Evolutionary conservation across 2,797 vertebrate genomes (phyloP).

Genomic region (Syncerus caffer): DNA sequence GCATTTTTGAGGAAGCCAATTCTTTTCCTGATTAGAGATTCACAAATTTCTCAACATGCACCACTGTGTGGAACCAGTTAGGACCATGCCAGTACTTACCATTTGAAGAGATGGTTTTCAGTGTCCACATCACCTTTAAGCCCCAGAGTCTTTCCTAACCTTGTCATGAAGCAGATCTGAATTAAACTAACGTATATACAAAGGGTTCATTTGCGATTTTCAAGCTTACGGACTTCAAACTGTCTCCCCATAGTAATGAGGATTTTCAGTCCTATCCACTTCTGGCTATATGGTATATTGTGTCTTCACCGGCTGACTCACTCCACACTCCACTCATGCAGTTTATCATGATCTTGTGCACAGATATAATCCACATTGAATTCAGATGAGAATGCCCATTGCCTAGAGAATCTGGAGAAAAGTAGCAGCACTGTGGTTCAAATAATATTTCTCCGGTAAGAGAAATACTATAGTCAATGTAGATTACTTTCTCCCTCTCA

Average conservation of each 20-base stretch:
- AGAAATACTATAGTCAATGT: neutral
- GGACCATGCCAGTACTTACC: conserved; percentile 69
- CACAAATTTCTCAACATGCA: neutral
- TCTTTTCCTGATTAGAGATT: conserved; percentile 27
- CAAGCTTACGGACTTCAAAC: neutral
- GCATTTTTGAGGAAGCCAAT: conserved; percentile 1
- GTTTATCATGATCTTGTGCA: conserved; percentile 60
- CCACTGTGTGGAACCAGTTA: conserved; percentile 27
- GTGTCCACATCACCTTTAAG: conserved; percentile 1
- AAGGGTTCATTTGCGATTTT: neutral
- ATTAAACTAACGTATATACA: conserved; percentile 6
- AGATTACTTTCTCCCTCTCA: neutral
- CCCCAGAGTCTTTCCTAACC: conserved; percentile 34
- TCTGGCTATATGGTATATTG: neutral
- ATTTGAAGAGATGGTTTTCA: conserved; percentile 43
- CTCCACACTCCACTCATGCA: neutral
- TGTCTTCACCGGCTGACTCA: conserved; percentile 58
- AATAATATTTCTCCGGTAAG: neutral
- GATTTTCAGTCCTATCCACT: neutral
- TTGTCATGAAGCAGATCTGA: conserved; percentile 16
- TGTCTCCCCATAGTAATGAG: neutral
- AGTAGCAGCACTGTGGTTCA: neutral
- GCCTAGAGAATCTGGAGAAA: neutral
- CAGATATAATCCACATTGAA: conserved; percentile 48
- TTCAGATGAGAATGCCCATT: conserved; percentile 12